Percentiles rank a stretch among this genome's conserved stretches.
Evolutionary conservation across 2,888 invertebrate genomes (phyloP).

Genomic region (Cristatella mucedo): DNA sequence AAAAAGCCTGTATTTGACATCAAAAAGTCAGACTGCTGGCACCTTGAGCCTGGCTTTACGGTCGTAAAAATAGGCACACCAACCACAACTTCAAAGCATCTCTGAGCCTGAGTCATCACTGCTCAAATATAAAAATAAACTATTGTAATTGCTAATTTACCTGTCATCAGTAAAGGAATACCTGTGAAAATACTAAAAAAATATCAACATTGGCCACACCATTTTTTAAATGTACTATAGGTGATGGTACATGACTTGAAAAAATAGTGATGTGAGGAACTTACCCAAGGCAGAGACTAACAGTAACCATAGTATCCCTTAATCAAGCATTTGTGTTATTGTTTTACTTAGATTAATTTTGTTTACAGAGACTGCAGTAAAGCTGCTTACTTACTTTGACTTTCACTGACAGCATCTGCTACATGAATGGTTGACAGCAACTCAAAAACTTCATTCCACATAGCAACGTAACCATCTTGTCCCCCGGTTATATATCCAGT

Average conservation of each 20-base stretch:
- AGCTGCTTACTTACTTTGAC: conserved; percentile 28
- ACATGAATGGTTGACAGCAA: conserved; percentile 28
- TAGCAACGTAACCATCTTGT: conserved; percentile 32
- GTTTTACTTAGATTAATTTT: no score
- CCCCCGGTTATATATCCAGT: conserved; percentile 34
- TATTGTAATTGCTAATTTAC: no score
- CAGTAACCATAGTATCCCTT: background rate
- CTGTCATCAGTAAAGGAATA: no score
- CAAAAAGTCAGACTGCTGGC: no score
- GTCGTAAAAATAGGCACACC: no score
- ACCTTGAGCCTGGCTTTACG: no score
- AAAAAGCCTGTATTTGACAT: no score
- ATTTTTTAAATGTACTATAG: background rate
- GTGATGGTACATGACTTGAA: background rate
- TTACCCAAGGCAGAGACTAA: background rate
- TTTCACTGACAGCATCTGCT: conserved; percentile 24
- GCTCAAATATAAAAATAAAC: no score
- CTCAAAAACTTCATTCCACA: conserved; percentile 34
- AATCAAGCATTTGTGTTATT: background rate
- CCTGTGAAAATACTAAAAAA: no score
- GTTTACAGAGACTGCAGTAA: no score
- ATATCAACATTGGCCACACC: background rate
- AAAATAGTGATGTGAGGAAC: background rate
- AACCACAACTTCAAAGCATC: no score
- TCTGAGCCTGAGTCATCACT: no score